phyloP scores from a whole-genome alignment of 1,140 invertebrate species.

The Dinoponera quadriceps region DNA sequence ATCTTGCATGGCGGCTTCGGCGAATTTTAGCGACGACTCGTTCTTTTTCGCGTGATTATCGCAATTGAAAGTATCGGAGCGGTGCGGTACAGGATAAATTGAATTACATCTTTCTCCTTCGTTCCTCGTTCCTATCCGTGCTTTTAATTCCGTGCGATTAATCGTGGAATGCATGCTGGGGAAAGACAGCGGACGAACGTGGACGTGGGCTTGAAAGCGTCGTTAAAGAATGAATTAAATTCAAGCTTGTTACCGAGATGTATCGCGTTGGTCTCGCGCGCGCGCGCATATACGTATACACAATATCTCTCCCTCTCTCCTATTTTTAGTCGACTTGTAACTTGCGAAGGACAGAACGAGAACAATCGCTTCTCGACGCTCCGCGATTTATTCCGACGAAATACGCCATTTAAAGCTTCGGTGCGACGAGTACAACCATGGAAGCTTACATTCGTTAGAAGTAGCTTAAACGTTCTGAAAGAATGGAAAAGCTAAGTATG shows the following conservation, averaged over 20 bases:
- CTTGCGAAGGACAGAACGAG: slow-evolving; percentile 35
- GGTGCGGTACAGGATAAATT: slow-evolving; percentile 25
- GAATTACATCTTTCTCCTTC: slow-evolving; percentile 35
- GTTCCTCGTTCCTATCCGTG: slow-evolving; percentile 7
- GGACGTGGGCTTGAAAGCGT: not conserved
- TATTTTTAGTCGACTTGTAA: slow-evolving; percentile 40
- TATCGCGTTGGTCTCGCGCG: slow-evolving; percentile 33
- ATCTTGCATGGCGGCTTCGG: slow-evolving; percentile 12
- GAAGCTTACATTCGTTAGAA: slow-evolving; percentile 13
- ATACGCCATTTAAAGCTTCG: slow-evolving; percentile 29
- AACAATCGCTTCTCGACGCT: slow-evolving; percentile 29
- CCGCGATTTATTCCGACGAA: slow-evolving; percentile 37
- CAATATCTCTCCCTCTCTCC: not conserved
- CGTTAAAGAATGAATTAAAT: slow-evolving; percentile 56
- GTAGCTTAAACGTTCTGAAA: slow-evolving; percentile 10
- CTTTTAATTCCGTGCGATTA: slow-evolving; percentile 55
- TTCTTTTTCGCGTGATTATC: slow-evolving; percentile 49
- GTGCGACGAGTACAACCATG: not conserved
- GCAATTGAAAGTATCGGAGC: slow-evolving; percentile 13
- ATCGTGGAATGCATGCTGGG: slow-evolving; percentile 35
- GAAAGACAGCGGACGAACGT: slow-evolving; percentile 16
- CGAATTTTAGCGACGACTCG: slow-evolving; percentile 8
- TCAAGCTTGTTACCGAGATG: slow-evolving; percentile 14
- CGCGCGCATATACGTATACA: no score
- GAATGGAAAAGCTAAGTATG: not conserved